Evolutionary conservation across 2,797 vertebrate genomes (phyloP).

Genomic region (Chanos chanos): DNA sequence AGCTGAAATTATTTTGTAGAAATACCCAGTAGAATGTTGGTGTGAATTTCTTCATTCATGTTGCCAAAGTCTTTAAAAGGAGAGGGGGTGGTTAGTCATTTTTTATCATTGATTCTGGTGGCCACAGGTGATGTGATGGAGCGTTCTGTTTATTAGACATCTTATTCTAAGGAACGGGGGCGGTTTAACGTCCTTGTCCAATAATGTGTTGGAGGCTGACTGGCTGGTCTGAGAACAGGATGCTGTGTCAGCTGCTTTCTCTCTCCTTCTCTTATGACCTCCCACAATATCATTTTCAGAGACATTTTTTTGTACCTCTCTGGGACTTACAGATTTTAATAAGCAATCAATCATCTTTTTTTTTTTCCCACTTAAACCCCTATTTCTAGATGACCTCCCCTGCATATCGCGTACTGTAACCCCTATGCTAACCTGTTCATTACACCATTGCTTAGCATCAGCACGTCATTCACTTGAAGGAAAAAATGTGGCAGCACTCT

Average conservation of each 20-base stretch:
- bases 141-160: constrained; percentile 23
- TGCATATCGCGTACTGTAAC: constrained; percentile 13
- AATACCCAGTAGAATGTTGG: too few species aligned
- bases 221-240: constrained; percentile 16
- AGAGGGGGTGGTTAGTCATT: not conserved
- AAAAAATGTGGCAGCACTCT: not conserved
- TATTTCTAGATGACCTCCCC: constrained; percentile 17
- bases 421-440: not conserved
- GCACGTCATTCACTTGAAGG: constrained; percentile 6
- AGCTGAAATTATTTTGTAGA: too few species aligned
- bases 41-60: too few species aligned
- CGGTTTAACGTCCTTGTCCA: constrained; percentile 29
- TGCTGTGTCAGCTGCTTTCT: constrained; percentile 45
- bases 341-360: constrained; percentile 17
- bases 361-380: not conserved
- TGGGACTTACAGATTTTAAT: not conserved
- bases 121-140: not conserved
- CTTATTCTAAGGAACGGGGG: constrained; percentile 15
- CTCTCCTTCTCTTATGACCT: not conserved
- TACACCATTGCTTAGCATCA: not conserved
- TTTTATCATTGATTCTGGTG: not conserved
- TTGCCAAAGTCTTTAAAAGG: not conserved
- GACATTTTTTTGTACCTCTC: not conserved
- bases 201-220: constrained; percentile 21
- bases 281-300: not conserved